Base-by-base conservation (phyloP, 1,140 invertebrate species). In the Zaprionus capensis region DNA sequence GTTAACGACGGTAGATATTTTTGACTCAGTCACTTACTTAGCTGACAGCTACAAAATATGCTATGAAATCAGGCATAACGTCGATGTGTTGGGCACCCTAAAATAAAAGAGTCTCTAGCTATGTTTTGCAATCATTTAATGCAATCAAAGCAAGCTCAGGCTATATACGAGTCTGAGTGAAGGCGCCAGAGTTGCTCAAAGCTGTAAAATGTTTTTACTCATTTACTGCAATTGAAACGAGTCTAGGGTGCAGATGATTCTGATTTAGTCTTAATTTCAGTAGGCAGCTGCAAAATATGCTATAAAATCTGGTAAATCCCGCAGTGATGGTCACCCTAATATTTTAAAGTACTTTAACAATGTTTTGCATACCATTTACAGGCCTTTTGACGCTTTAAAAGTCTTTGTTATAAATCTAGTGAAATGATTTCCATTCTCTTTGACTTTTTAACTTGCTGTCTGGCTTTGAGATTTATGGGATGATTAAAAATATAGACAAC, bases 401-500 rank as follows among this genome's bases (percentile, higher is more conserved):
- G 41, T 11, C n/a, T 11, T n/a, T n/a, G n/a, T 46, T 46, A 46
- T 46, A 46, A 46, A 51, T 24, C 46, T 24, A 22, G 3, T 7
- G 1, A 51, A 51, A 51, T 24, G 3, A 51, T 22, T 22, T 4
- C 11, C 11, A 51, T 22, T 20, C 14, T 12, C 38, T 53, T 44
- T 46, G 28, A 65, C 28, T 38, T 64, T 22, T 15, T 36, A 26
- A 41, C 24, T 38, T 7, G 26, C 28, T 66, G 55, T 66, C 34
- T n/a, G 34, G n/a, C 24, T 61, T 55, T 73, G 20, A 9, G 49
- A 20, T 64, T 71, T 71, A 64, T 71, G 26, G 12, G 17, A 20
- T 17, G 26, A 64, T 64, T 63, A 64, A 63, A 41, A 36, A 53
- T 11, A 38, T 34, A 69, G 31, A 61, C 31, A 44, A 15, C 26